A percentile compares a stretch with the other conserved stretches of the same genome.
These are phyloP conservation scores for Tachyglossus aculeatus DNA, from an alignment of 2,797 vertebrate genomes.

Conservation along the genomic window DNA sequence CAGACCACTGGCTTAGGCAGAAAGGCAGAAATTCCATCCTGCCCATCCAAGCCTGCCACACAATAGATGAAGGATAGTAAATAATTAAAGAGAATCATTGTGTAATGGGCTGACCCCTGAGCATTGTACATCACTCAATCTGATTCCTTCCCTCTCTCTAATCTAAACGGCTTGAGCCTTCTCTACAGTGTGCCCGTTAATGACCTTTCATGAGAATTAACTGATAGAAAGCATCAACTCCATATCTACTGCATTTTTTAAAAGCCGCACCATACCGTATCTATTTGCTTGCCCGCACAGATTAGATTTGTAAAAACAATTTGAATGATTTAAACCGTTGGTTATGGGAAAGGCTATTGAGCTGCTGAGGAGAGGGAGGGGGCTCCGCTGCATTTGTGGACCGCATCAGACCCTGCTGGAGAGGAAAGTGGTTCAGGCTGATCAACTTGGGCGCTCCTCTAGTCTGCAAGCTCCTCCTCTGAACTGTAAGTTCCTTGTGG, in stretches of 20 bases:
- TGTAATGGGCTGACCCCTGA: constrained; percentile 67
- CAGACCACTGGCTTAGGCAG: background rate
- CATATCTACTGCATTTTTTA: constrained; percentile 30
- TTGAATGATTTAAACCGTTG: constrained; percentile 3
- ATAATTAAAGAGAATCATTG: constrained; percentile 78
- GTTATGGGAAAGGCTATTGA: background rate
- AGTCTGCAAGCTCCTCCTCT: no score
- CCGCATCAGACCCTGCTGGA: background rate
- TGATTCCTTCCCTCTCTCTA: background rate
- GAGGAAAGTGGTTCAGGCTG: background rate
- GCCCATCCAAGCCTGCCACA: constrained; percentile 18
- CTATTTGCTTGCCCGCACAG: background rate
- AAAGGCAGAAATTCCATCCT: constrained; percentile 32
- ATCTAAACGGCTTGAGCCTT: background rate
- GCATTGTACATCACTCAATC: constrained; percentile 60
- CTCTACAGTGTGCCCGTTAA: background rate
- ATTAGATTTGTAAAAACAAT: constrained; percentile 32
- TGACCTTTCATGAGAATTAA: constrained; percentile 66
- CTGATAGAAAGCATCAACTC: background rate
- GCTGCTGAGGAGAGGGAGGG: fast-evolving
- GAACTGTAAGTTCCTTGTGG: no score
- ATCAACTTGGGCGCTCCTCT: background rate
- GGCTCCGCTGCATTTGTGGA: fast-evolving
- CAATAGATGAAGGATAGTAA: constrained; percentile 50
- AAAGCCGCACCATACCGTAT: background rate